Base-by-base conservation (phyloP, 1,140 invertebrate species). In the Pseudomyrmex sp. region DNA sequence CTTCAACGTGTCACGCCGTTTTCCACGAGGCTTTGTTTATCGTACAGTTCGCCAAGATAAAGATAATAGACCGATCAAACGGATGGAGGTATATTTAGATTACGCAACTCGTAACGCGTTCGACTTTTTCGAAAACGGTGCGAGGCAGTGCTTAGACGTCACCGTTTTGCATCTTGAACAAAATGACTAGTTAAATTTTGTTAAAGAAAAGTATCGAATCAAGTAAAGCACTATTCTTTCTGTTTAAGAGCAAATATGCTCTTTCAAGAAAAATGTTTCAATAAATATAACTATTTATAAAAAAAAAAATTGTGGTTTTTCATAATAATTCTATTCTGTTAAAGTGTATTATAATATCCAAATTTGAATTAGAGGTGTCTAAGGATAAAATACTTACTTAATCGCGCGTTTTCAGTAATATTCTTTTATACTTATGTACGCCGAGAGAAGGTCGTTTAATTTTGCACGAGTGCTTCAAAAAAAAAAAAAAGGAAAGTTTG, bases 31-130 rank as follows among this genome's bases (percentile, higher is more conserved):
- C 85, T 83, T 66, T 87, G 86, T 87, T 87, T 87, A 87, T 87
- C 86, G 73, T 66, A 74, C 23, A 73, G 68, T 46, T 77, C 68
- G 72, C 9, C 68, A 73, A 54, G 85, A 73, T 73, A 73, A 76
- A 20, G 46, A 61, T 87, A 87, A 86, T 87, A 61, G 56, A 86
- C 86, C 80, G 66, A 86, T 86, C 80, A 74, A 84, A 87, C 85
- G 85, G 73, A 84, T 86, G 61, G 73, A 68, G 61, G 61, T 26
- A 73, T 61, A 87, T 86, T 83, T 87, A 74, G 86, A 85, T 87
- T 87, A 86, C 85, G 86, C 79, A 83, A 85, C 52, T 62, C 48
- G 46, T 69, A 23, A 23, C 54, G 59, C 79, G 62, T 83, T 85
- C 83, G 62, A 86, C 84, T 68, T 83, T 83, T 76, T 80, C 70